These are phyloP conservation scores for Eurois occulta DNA, from an alignment of 2,888 invertebrate species.

Conservation along the genomic window DNA sequence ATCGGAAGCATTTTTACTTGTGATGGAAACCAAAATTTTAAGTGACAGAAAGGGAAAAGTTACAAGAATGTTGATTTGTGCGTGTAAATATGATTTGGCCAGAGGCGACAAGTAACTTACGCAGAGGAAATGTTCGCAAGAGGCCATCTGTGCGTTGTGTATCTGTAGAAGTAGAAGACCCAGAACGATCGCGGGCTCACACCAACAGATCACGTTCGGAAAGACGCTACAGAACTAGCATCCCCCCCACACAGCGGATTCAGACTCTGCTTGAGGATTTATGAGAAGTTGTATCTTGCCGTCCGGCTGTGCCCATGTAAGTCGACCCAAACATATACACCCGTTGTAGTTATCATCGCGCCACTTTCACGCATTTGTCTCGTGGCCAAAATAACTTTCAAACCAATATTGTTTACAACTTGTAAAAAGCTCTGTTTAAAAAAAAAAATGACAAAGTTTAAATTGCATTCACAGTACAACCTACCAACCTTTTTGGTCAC, in stretches of 20 bases:
- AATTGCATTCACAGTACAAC: background rate
- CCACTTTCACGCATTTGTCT: too few relatives aligned
- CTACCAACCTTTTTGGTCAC: constrained; percentile 35
- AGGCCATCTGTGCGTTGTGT: background rate
- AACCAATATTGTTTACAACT: too few relatives aligned
- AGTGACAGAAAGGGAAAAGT: background rate
- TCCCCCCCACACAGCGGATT: background rate
- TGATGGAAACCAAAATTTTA: background rate
- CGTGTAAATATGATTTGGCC: background rate
- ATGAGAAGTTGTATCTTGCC: background rate
- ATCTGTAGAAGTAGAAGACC: background rate
- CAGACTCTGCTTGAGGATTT: background rate
- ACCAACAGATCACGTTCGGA: background rate
- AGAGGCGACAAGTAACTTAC: background rate
- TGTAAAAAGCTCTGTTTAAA: too few relatives aligned
- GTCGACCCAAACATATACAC: background rate
- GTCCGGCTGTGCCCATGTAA: background rate
- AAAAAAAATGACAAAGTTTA: background rate
- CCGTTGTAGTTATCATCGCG: too few relatives aligned
- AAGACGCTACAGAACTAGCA: too few relatives aligned
- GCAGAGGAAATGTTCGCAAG: background rate
- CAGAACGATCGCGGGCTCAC: background rate
- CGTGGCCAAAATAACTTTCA: too few relatives aligned
- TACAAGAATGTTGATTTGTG: background rate
- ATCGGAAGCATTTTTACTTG: background rate